Evolutionary conservation across 2,797 vertebrate species (phyloP).

Genomic region (Silurus lanzhouensis): DNA sequence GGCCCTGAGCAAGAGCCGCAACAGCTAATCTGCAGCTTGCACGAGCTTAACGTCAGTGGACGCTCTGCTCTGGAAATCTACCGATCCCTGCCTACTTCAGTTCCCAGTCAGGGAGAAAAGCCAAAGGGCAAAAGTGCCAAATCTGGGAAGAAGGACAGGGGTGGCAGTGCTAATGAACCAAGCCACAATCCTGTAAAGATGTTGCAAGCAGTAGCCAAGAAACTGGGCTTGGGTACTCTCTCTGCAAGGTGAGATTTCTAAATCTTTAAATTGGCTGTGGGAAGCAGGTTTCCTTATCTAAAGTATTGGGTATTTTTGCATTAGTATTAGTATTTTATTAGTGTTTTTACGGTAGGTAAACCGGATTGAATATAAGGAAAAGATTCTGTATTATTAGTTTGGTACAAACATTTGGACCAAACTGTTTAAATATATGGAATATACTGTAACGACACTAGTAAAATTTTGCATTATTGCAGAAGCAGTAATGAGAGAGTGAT

Average conservation of each 20-base stretch:
- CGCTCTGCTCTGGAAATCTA: conserved; percentile 87
- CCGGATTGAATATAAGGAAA: neutral
- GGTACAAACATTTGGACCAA: neutral
- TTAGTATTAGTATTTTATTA: neutral
- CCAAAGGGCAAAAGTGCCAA: conserved; percentile 77
- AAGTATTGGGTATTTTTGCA: neutral
- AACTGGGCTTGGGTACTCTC: conserved; percentile 84
- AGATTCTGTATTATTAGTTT: neutral
- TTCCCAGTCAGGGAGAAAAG: conserved; percentile 78
- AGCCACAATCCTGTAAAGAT: conserved; percentile 84
- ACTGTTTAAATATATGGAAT: neutral
- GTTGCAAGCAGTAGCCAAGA: conserved; percentile 87
- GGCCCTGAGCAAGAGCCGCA: conserved; percentile 70
- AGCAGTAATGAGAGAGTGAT: neutral
- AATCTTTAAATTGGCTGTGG: neutral
- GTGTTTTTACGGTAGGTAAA: neutral
- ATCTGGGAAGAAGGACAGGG: conserved; percentile 77
- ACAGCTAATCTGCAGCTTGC: conserved; percentile 82
- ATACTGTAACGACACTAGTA: neutral
- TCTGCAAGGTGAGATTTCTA: conserved; percentile 80
- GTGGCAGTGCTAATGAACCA: conserved; percentile 56
- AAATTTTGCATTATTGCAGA: neutral
- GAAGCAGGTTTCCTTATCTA: neutral
- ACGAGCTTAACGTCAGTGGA: conserved; percentile 79
- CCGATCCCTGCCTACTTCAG: conserved; percentile 77